Evolutionary conservation across 2,113 vertebrate genomes (phyloP).

Genomic region (Stomatorhinus ivindoensis): DNA sequence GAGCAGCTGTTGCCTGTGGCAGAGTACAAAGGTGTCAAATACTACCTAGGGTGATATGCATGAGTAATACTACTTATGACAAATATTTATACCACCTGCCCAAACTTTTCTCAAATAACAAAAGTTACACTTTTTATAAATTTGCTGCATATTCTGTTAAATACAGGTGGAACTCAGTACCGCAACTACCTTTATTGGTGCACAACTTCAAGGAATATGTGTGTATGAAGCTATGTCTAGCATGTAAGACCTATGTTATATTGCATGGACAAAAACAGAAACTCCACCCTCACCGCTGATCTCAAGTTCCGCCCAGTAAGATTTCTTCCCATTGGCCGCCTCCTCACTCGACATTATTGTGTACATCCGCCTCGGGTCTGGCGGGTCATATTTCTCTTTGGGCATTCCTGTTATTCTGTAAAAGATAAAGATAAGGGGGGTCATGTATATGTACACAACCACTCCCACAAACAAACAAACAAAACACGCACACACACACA

Average conservation of each 20-base stretch:
- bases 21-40: neutral
- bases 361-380: slow-evolving; percentile 97
- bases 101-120: neutral
- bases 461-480: too few relatives aligned
- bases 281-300: slow-evolving; percentile 76
- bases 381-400: slow-evolving; percentile 99
- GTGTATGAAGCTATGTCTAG: neutral
- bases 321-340: slow-evolving; percentile 94
- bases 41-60: neutral
- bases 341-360: slow-evolving; percentile 98
- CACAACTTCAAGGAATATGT: neutral
- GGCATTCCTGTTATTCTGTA: slow-evolving; percentile 83
- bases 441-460: neutral
- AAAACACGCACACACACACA: neutral
- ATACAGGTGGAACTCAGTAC: neutral
- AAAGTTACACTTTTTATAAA: neutral
- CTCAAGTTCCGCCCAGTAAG: slow-evolving; percentile 97
- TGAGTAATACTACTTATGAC: neutral
- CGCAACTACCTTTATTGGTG: neutral
- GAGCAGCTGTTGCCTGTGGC: neutral
- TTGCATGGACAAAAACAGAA: neutral
- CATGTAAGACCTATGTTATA: neutral
- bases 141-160: neutral
- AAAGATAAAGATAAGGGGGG: neutral
- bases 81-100: neutral